Evolutionary conservation across 2,888 invertebrate species (phyloP), one percentile per base, ranked within the genome.

Genomic region (Rotaria sp.): DNA sequence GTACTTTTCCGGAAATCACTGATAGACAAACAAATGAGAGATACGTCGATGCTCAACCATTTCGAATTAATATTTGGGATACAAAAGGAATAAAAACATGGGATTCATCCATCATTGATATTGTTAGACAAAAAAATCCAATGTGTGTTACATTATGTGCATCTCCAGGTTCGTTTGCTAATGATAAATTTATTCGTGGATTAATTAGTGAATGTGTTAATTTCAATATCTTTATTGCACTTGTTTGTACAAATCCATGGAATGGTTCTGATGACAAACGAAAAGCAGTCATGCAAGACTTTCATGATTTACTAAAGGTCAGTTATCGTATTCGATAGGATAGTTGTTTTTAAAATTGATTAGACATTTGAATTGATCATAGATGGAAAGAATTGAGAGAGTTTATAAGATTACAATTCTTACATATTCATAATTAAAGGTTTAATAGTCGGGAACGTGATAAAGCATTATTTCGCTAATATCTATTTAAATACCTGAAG

Each of bases 31-130:
- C 50, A 15, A 15, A 11, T 50, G 50, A 50, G 11, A 50, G 2
- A 50, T 10, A 15, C 11, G 10, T 18, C 13, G 57, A 57, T 18
- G 57, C 21, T 45, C 45, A 45, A 13, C 45, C 8, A 2, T 45
- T 59, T n/a, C 59, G n/a, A 59, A 59, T 59, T 30, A 59, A 59
- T 59, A 59, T 59, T 59, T 59, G 59, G 59, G n/a, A 59, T 30
- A 59, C 59, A 57, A 26, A 30, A 57, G 57, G 57, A 26, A 57
- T 57, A 10, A 57, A 1, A 59, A 30, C 59, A 30, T 59, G 59
- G 59, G n/a, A 59, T 59, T n/a, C 11, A n/a, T 59, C 59, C 2
- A 59, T 59, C 13, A 13, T n/a, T 59, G 59, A 59, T 59, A 30
- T 59, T 30, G 5, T 59, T 5, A 5, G n/a, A 26, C n/a, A 59